Percentiles rank a stretch among this genome's conserved stretches.
Conservation (phyloP, 2,797 vertebrate genomes). For the Siniperca obscura region DNA sequence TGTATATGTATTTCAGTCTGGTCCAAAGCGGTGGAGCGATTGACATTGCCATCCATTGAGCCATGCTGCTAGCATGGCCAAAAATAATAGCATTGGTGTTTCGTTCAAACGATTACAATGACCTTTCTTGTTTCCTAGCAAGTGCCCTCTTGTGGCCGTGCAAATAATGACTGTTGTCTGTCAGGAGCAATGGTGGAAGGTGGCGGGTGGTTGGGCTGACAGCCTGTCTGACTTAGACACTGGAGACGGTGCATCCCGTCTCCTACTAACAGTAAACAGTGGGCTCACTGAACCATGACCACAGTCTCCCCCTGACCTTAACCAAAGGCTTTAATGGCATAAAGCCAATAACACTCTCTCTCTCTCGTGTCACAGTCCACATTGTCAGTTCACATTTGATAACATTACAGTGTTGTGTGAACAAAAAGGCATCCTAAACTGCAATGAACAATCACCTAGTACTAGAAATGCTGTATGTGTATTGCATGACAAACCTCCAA, state of each 20-base stretch:
- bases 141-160: not conserved
- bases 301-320: not conserved
- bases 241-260: not conserved
- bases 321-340: not conserved
- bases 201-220: not conserved
- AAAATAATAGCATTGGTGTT: no score
- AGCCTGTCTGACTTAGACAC: not conserved
- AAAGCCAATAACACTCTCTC: no score
- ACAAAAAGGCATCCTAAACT: not conserved
- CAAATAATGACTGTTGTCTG: not conserved
- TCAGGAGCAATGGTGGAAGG: not conserved
- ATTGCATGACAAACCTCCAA: not conserved
- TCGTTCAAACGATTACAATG: no score
- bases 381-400: not conserved
- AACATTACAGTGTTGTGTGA: not conserved
- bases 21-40: not conserved
- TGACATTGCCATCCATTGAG: no score
- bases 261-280: conserved; percentile 3
- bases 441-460: not conserved
- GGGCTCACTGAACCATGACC: not conserved
- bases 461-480: not conserved
- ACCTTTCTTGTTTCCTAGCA: not conserved
- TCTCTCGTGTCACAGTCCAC: not conserved
- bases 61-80: no score
- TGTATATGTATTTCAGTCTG: not conserved